Conservation (phyloP, 1,140 invertebrate genomes). For the Sogatella furcifera region DNA sequence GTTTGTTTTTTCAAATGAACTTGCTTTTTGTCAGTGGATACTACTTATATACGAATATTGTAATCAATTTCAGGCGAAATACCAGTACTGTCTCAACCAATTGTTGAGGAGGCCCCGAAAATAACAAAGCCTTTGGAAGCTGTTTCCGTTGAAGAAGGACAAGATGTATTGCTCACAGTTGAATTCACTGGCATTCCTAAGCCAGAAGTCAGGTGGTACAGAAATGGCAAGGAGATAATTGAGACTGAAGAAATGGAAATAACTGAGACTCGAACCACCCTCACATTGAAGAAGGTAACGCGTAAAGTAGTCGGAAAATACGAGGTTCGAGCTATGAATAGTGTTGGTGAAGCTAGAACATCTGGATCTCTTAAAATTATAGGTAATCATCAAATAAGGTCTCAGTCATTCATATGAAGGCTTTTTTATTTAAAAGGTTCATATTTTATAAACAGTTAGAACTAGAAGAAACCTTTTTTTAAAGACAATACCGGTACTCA, state of each 20-base stretch:
- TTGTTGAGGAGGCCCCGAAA: constrained; percentile 50
- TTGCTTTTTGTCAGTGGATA: too few species aligned
- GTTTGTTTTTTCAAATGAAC: too few species aligned
- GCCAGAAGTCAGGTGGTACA: constrained; percentile 72
- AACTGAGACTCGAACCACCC: constrained; percentile 50
- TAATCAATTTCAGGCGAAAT: constrained; percentile 27
- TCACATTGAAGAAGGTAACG: constrained; percentile 55
- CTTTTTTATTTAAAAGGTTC: too few species aligned
- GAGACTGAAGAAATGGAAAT: constrained; percentile 54
- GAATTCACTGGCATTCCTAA: constrained; percentile 58
- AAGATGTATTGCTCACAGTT: constrained; percentile 49
- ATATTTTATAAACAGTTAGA: too few species aligned
- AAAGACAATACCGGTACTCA: too few species aligned
- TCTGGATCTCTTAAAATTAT: constrained; percentile 56
- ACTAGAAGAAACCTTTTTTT: too few species aligned
- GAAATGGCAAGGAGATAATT: constrained; percentile 70
- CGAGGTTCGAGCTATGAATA: constrained; percentile 65
- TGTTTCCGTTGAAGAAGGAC: constrained; percentile 44
- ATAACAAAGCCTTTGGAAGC: constrained; percentile 57
- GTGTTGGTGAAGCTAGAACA: constrained; percentile 62
- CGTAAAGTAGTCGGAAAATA: constrained; percentile 75
- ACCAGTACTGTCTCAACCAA: constrained; percentile 41
- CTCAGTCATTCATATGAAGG: too few species aligned
- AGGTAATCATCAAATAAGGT: constrained; percentile 28
- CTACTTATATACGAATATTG: too few species aligned